Evolutionary conservation across 1,140 invertebrate species (phyloP), one percentile per base, ranked within the genome.

Genomic region (Mizuhopecten yessoensis): DNA sequence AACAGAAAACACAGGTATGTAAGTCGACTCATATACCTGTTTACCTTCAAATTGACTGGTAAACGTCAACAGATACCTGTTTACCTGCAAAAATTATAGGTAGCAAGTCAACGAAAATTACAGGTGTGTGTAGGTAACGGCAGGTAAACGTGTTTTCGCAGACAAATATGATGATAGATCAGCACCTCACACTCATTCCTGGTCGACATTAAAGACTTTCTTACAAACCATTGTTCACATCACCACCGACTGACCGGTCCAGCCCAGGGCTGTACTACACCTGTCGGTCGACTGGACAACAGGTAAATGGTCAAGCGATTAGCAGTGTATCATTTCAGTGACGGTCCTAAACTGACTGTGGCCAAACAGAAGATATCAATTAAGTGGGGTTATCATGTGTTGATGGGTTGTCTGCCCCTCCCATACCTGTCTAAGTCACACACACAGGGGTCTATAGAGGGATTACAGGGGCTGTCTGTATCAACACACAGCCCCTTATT

Each of bases 251-350:
- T 57, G 23, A 75, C 15, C 57, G 57, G 57, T 39, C n/a, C 57
- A 75, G 57, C 57, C 57, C 57, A 75, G 23, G 57, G 57, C 57
- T n/a, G 7, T 75, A 75, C n/a, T 75, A 75, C n/a, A 75, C 57
- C 23, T 29, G 57, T 75, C 42, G 42, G 9, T 45, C 17, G n/a
- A 7, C 15, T 75, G 57, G 57, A 75, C 57, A 75, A 75, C 57
- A 75, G 57, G 57, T 75, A 75, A 75, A 75, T 75, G 57, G 57
- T 75, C 57, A 75, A 75, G 57, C 57, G 23, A 75, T 75, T 75
- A 75, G n/a, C 57, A 17, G 23, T 75, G 57, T 75, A 75, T 75
- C 57, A 75, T 75, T n/a, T 17, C n/a, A 29, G 57, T 29, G 57
- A 5, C 29, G 57, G 23, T 20, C 42, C 42, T 45, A 17, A 13